A percentile compares a stretch with the other conserved stretches of the same genome.
Evolutionary conservation across 2,113 vertebrate species (phyloP).

Genomic region (Dasyurus viverrinus): DNA sequence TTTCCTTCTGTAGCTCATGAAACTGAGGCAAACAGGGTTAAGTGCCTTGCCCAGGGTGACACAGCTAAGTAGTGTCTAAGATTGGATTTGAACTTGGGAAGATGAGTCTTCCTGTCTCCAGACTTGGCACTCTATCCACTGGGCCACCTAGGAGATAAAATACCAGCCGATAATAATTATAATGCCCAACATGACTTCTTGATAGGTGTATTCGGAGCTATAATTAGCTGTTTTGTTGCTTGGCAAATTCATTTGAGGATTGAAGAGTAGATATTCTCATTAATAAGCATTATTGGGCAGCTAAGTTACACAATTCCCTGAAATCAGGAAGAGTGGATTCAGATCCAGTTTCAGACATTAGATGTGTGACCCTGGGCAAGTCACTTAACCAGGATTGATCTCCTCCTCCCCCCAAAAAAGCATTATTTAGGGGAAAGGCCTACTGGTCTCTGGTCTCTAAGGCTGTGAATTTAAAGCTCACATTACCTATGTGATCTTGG

Average conservation of each 20-base stretch:
- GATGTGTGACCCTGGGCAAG: not conserved
- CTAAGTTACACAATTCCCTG: not conserved
- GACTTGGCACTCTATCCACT: not conserved
- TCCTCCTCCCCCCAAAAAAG: no score
- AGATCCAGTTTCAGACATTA: not conserved
- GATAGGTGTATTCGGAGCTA: not conserved
- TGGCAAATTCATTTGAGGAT: not conserved
- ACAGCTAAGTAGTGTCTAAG: not conserved
- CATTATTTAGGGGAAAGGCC: not conserved
- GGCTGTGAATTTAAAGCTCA: no score
- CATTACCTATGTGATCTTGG: no score
- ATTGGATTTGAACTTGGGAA: not conserved
- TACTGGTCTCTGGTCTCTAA: no score
- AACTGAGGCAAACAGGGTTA: not conserved
- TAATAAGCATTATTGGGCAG: not conserved
- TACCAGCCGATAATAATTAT: not conserved
- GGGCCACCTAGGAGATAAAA: not conserved
- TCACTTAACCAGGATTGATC: no score
- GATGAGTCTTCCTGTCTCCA: not conserved
- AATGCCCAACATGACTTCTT: not conserved
- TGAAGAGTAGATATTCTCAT: not conserved
- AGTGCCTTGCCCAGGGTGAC: not conserved
- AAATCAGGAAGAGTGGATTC: not conserved
- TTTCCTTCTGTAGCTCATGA: not conserved
- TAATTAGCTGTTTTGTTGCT: not conserved